Base-by-base conservation (phyloP, 2,888 invertebrate genomes). In the Drosophila conformis region DNA sequence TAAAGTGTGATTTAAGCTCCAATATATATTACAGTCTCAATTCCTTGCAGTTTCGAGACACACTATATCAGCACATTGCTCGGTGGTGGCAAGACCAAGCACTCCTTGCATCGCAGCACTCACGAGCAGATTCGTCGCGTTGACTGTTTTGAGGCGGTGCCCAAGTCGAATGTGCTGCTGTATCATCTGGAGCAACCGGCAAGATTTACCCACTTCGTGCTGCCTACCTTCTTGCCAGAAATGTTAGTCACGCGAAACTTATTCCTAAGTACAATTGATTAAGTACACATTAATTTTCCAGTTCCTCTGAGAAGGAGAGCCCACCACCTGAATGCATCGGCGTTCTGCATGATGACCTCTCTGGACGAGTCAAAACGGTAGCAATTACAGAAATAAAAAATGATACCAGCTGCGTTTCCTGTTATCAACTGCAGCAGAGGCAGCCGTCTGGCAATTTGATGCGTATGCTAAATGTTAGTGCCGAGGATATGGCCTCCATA, bases 71-170 rank as follows among this genome's bases (percentile, higher is more conserved):
- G 94, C 3, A 96, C 95, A 7, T 91, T 96, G 13, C 91, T 97
- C 51, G 97, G 97, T n/a, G 95, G 95, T 27, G 94, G 95, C 21
- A 94, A 95, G 87, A 94, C 94, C 0, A 93, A 95, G 72, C 92
- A 94, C 42, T 93, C 94, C 56, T 93, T 95, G 7, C 93, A 93
- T 54, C 93, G 94, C 70, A 95, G 96, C 48, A 95, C 96, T 6
- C 94, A 96, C 88, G 97, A 97, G 90, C 96, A 96, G 93, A 94
- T 95, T n/a, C 93, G 94, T 36, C 93, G 94, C 64, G 94, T 97
- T 5, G 94, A 95, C 75, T 94, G 94, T 36, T 94, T 95, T 7
- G 94, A 94, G 77, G 91, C 92, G 4, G 92, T 97, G 18, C 94
- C 94, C 38, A 93, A 93, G 35, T 95, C 95, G 21, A 95, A 96